phyloP scores from a whole-genome alignment of 2,797 vertebrate species.

The Chiloscyllium punctatum region DNA sequence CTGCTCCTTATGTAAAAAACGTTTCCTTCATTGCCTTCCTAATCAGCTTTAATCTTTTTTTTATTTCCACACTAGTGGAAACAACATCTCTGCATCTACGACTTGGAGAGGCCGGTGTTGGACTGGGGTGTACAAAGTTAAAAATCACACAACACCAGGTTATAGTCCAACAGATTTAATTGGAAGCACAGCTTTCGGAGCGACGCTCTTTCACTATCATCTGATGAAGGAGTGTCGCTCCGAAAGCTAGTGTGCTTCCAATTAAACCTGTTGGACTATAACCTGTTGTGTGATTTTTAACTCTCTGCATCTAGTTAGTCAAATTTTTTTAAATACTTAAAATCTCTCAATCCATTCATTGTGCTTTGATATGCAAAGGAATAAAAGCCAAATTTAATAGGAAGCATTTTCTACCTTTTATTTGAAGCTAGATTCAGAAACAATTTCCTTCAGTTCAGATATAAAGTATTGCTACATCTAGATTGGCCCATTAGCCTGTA shows the following conservation, averaged over 20 bases:
- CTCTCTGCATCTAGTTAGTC: background rate
- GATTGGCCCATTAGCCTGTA: background rate
- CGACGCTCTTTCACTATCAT: too few relatives aligned
- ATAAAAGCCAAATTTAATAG: constrained; percentile 23
- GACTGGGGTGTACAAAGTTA: too few relatives aligned
- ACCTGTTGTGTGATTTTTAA: too few relatives aligned
- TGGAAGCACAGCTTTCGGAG: too few relatives aligned
- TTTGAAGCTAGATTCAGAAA: background rate
- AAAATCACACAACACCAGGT: too few relatives aligned
- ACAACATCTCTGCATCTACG: background rate
- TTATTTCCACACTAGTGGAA: background rate
- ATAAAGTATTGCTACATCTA: too few relatives aligned
- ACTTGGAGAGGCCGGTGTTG: too few relatives aligned
- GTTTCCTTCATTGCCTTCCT: background rate
- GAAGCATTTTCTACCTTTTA: constrained; percentile 5
- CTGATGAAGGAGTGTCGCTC: too few relatives aligned
- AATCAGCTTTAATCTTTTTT: background rate
- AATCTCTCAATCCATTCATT: background rate
- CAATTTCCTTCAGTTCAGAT: background rate
- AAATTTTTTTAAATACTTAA: background rate
- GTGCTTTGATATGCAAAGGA: background rate
- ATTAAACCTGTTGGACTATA: too few relatives aligned
- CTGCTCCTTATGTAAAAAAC: too few relatives aligned
- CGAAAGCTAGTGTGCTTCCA: too few relatives aligned
- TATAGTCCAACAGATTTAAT: too few relatives aligned